Conservation (phyloP, 2,113 vertebrate species). For the Nothobranchius furzeri region DNA sequence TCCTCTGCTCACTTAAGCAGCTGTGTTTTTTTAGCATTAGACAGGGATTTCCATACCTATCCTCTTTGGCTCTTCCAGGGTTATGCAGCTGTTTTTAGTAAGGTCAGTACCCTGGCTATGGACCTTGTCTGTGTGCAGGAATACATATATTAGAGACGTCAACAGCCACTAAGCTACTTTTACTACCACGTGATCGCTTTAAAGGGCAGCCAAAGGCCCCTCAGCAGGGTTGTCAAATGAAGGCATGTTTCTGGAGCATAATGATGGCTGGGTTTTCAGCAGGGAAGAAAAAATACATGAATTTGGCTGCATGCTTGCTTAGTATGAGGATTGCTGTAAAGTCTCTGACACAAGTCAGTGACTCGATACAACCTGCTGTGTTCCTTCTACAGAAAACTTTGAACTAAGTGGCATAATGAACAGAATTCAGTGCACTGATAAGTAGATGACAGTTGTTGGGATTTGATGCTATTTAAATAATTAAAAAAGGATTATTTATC, state of each 20-base stretch:
- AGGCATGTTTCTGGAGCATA: slow-evolving; percentile 22
- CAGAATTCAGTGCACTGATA: too few species aligned
- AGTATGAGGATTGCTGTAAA: too few species aligned
- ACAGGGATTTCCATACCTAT: slow-evolving; percentile 38
- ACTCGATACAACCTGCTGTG: too few species aligned
- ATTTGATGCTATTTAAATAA: too few species aligned
- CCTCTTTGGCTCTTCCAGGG: slow-evolving; percentile 19
- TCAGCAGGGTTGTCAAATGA: neutral
- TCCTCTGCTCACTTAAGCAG: slow-evolving; percentile 42
- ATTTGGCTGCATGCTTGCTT: too few species aligned
- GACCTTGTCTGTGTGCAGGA: slow-evolving; percentile 37
- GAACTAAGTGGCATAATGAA: too few species aligned
- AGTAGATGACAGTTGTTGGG: too few species aligned
- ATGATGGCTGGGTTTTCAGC: neutral
- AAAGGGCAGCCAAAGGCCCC: slow-evolving; percentile 33
- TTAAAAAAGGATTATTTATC: neutral
- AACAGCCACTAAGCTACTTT: slow-evolving; percentile 47
- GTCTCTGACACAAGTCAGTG: too few species aligned
- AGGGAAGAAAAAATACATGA: too few species aligned
- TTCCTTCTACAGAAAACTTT: too few species aligned
- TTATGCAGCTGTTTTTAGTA: slow-evolving; percentile 29
- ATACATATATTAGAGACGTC: slow-evolving; percentile 21
- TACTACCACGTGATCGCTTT: slow-evolving; percentile 32
- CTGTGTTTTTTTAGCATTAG: slow-evolving; percentile 37
- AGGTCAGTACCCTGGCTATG: slow-evolving; percentile 38